These are phyloP conservation scores for Nycteola revayana DNA, from an alignment of 2,888 invertebrate genomes.

Conservation along the genomic window DNA sequence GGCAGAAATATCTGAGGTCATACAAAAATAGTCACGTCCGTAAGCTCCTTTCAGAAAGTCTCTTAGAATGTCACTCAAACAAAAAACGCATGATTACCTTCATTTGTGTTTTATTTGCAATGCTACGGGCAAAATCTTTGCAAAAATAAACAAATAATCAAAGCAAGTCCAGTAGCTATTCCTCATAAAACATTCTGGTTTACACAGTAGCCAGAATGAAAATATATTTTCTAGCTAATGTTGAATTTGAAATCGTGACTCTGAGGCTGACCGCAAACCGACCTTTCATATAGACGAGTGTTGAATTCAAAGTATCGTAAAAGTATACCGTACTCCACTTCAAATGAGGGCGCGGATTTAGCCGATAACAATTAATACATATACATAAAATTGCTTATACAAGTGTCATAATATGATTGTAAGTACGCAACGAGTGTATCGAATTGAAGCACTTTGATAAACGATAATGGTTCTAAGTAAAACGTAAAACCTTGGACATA, in stretches of 20 bases:
- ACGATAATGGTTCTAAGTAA: constrained; percentile 48
- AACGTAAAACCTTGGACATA: constrained; percentile 57
- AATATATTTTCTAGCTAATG: constrained; percentile 13
- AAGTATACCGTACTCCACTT: constrained; percentile 27
- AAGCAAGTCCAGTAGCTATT: constrained; percentile 1
- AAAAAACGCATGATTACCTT: no score
- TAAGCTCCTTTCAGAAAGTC: no score
- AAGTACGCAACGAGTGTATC: constrained; percentile 26
- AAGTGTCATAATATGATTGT: constrained; percentile 28
- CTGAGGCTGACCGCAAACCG: constrained; percentile 33
- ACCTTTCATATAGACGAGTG: constrained; percentile 34
- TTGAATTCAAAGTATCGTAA: constrained; percentile 34
- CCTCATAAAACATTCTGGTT: constrained; percentile 11
- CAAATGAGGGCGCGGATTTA: constrained; percentile 16
- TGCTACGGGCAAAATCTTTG: constrained; percentile 4
- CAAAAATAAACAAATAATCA: constrained; percentile 5
- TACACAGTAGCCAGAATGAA: constrained; percentile 14
- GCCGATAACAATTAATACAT: constrained; percentile 15
- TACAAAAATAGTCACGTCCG: no score
- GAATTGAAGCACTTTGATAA: constrained; percentile 38
- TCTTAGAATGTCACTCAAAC: no score
- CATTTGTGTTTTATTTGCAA: no score
- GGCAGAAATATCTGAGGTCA: no score
- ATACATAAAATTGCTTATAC: no score
- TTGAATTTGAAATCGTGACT: constrained; percentile 32